phyloP scores from a whole-genome alignment of 2,797 vertebrate species.

The Alauda arvensis region DNA sequence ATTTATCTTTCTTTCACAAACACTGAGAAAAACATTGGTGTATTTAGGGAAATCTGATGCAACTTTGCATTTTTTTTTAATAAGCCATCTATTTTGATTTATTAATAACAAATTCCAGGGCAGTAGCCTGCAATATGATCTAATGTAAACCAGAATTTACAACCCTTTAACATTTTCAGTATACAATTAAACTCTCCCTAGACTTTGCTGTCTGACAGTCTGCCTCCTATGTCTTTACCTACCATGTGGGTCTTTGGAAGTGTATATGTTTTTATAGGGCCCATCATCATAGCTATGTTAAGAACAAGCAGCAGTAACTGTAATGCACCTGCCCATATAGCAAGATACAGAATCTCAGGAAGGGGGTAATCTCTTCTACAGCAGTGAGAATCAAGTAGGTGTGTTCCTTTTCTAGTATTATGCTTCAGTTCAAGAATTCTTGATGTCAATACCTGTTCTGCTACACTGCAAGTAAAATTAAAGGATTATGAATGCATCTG shows the following conservation, averaged over 20 bases:
- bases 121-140: background rate
- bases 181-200: background rate
- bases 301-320: background rate
- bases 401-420: background rate
- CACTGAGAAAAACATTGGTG: background rate
- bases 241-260: background rate
- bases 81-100: background rate
- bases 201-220: background rate
- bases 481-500: background rate
- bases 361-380: background rate
- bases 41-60: background rate
- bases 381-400: background rate
- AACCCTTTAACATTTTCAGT: background rate
- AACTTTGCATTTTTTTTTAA: background rate
- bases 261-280: background rate
- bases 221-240: background rate
- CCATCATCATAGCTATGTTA: background rate
- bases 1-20: background rate
- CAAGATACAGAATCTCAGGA: background rate
- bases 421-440: background rate
- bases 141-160: background rate
- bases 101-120: background rate
- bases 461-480: background rate
- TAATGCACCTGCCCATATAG: accelerated
- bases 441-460: background rate